Evolutionary conservation across 2,113 vertebrate species (phyloP).

Genomic region (Notechis scutatus): DNA sequence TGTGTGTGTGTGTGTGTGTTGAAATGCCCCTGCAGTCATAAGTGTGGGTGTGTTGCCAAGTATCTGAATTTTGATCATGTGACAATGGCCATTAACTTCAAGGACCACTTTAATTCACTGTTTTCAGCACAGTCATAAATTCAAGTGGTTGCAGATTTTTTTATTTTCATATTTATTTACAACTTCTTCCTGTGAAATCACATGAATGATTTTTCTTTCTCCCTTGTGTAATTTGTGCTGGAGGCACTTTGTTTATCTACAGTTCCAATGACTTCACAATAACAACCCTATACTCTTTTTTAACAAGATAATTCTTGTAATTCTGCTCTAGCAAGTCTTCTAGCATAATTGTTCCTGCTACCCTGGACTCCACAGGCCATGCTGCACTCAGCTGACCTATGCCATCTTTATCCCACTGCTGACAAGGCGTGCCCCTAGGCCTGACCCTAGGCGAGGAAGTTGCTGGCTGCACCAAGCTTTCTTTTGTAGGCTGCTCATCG

Average conservation of each 20-base stretch:
- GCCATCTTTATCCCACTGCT: not conserved
- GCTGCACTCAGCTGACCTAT: not conserved
- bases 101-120: not conserved
- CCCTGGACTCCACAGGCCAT: not conserved
- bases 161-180: not conserved
- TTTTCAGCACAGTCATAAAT: not conserved
- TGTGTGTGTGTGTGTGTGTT: not conserved
- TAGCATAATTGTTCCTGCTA: not conserved
- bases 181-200: constrained; percentile 45
- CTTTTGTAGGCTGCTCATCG: not conserved
- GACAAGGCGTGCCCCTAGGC: not conserved
- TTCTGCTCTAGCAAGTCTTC: not conserved
- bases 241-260: constrained; percentile 61
- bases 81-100: not conserved
- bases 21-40: not conserved
- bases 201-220: constrained; percentile 53
- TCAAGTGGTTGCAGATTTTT: not conserved
- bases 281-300: constrained; percentile 9
- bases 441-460: not conserved
- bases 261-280: constrained; percentile 55
- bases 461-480: not conserved
- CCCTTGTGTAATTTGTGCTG: constrained; percentile 56
- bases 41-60: not conserved
- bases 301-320: rapidly evolving
- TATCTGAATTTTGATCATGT: not conserved